Evolutionary conservation across 2,888 invertebrate species (phyloP).

Genomic region (Auanema sp.): DNA sequence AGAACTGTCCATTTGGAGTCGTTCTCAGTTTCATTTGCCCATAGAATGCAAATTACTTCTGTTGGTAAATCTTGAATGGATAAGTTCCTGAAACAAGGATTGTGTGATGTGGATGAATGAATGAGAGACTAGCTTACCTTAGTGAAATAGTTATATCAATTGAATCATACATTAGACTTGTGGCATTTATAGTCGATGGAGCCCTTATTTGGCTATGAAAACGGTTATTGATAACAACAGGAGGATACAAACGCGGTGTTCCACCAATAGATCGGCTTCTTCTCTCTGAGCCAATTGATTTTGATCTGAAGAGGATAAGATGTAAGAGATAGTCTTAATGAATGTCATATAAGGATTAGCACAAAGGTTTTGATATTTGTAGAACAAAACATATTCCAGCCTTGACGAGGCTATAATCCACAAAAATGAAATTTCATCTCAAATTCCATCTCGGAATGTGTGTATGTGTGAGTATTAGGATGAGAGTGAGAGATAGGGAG

Average conservation of each 20-base stretch:
- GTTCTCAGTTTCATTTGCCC: slow-evolving; percentile 18
- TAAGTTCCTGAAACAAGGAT: slow-evolving; percentile 13
- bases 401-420: no score
- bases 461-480: no score
- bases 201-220: not conserved
- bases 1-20: slow-evolving; percentile 17
- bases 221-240: no score
- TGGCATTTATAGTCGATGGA: not conserved
- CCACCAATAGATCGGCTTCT: not conserved
- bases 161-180: slow-evolving; percentile 4
- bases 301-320: not conserved
- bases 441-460: no score
- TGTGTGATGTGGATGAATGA: not conserved
- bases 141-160: slow-evolving; percentile 11
- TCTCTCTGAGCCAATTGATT: not conserved
- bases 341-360: no score
- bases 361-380: no score
- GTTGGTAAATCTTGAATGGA: slow-evolving; percentile 7
- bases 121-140: not conserved
- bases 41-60: slow-evolving; percentile 6
- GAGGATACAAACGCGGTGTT: no score
- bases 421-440: no score
- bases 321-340: no score
- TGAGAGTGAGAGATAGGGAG: no score
- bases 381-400: no score